A percentile compares a stretch with the other conserved stretches of the same genome.
Conservation (phyloP, 2,113 vertebrate genomes). For the Prionailurus bengalensis region DNA sequence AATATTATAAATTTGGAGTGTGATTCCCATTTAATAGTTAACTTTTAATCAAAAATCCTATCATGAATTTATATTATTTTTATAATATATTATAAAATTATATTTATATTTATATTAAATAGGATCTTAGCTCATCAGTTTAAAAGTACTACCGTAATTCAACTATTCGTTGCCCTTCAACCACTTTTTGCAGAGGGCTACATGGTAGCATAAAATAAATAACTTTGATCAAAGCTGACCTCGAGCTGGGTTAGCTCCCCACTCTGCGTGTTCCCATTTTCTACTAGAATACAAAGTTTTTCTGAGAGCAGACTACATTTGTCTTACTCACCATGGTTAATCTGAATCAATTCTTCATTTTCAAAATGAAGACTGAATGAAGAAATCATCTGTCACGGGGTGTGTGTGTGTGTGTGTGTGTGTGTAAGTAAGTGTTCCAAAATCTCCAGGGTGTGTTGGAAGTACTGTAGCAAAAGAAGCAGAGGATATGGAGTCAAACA, state of each 20-base stretch:
- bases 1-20: slow-evolving; percentile 10
- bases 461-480: background rate
- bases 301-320: background rate
- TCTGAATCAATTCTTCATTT: slow-evolving; percentile 40
- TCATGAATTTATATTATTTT: background rate
- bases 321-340: background rate
- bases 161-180: background rate
- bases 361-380: background rate
- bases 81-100: no score
- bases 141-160: background rate
- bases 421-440: background rate
- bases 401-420: background rate
- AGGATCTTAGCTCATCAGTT: slow-evolving; percentile 4
- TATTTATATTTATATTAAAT: background rate
- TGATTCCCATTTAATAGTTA: slow-evolving; percentile 34
- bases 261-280: slow-evolving; percentile 3
- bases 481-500: background rate
- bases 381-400: background rate
- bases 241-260: background rate
- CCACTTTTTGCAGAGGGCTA: background rate
- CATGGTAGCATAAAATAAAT: background rate
- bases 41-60: background rate
- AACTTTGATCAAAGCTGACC: slow-evolving; percentile 25
- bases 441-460: background rate
- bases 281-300: slow-evolving; percentile 2